phyloP scores from a whole-genome alignment of 2,797 vertebrate species.

The Enteromius treurensis region DNA sequence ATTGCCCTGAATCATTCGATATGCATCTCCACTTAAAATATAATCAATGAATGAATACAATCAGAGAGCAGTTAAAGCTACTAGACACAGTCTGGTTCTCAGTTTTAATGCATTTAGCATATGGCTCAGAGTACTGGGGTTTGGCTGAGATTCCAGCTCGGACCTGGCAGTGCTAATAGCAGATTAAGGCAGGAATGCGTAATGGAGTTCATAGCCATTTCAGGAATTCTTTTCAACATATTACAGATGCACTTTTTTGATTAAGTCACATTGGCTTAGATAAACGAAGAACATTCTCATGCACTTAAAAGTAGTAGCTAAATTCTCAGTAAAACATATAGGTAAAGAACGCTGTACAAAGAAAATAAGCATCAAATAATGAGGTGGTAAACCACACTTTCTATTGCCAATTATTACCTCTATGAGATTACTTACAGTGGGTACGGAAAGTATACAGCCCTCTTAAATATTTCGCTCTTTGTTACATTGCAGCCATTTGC shows the following conservation, averaged over 20 bases:
- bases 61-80: slow-evolving; percentile 7
- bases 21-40: background rate
- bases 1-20: background rate
- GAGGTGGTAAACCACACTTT: background rate
- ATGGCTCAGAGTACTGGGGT: slow-evolving; percentile 42
- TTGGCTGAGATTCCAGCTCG: slow-evolving; percentile 29
- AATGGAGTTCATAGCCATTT: slow-evolving; percentile 53
- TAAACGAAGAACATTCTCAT: background rate
- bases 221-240: slow-evolving; percentile 33
- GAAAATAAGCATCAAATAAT: background rate
- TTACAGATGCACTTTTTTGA: background rate
- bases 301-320: background rate
- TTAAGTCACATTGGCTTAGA: background rate
- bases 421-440: background rate
- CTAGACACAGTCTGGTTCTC: slow-evolving; percentile 25
- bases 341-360: background rate
- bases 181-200: slow-evolving; percentile 53
- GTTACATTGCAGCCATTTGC: too few relatives aligned
- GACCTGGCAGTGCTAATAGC: slow-evolving; percentile 51
- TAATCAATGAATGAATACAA: background rate
- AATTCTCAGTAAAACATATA: background rate
- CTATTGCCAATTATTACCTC: background rate
- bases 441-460: too few relatives aligned
- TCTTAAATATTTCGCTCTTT: too few relatives aligned
- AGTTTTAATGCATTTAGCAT: slow-evolving; percentile 23